Percentiles rank a stretch among this genome's conserved stretches.
Conservation (phyloP, 1,140 invertebrate genomes). For the Pachypsylla venusta region DNA sequence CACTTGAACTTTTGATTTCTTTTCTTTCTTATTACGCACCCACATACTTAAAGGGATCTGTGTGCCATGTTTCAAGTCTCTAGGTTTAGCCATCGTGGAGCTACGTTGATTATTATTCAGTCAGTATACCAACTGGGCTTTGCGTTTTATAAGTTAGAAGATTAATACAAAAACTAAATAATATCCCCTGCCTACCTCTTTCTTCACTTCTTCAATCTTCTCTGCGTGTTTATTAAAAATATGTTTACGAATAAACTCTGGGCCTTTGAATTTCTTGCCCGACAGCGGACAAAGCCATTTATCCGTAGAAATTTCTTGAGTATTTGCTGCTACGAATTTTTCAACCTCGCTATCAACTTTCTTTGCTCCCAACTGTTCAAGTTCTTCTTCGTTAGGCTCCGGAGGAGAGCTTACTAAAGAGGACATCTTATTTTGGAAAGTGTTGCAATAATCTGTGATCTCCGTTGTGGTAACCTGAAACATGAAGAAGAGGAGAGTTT, state of each 20-base stretch:
- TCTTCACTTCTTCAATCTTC: slow-evolving; percentile 91
- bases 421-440: slow-evolving; percentile 74
- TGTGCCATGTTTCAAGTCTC: too few species aligned
- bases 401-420: slow-evolving; percentile 60
- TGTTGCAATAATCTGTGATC: slow-evolving; percentile 58
- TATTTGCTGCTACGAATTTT: slow-evolving; percentile 86
- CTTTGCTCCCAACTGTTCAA: slow-evolving; percentile 73
- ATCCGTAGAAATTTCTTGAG: slow-evolving; percentile 88
- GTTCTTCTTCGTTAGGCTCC: slow-evolving; percentile 61
- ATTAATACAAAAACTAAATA: neutral
- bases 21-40: too few species aligned
- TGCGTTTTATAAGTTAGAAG: too few species aligned
- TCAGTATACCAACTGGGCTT: too few species aligned
- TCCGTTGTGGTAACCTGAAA: slow-evolving; percentile 42
- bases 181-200: slow-evolving; percentile 48
- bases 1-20: too few species aligned
- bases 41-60: too few species aligned
- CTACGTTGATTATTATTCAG: too few species aligned
- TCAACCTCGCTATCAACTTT: slow-evolving; percentile 79
- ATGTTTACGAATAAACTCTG: slow-evolving; percentile 97
- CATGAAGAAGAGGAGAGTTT: too few species aligned
- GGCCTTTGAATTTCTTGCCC: slow-evolving; percentile 98
- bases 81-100: too few species aligned
- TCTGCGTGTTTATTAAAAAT: slow-evolving; percentile 95
- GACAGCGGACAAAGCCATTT: slow-evolving; percentile 98